These are phyloP conservation scores for Miltochrista miniata DNA, from an alignment of 2,888 invertebrate genomes.

Conservation along the genomic window DNA sequence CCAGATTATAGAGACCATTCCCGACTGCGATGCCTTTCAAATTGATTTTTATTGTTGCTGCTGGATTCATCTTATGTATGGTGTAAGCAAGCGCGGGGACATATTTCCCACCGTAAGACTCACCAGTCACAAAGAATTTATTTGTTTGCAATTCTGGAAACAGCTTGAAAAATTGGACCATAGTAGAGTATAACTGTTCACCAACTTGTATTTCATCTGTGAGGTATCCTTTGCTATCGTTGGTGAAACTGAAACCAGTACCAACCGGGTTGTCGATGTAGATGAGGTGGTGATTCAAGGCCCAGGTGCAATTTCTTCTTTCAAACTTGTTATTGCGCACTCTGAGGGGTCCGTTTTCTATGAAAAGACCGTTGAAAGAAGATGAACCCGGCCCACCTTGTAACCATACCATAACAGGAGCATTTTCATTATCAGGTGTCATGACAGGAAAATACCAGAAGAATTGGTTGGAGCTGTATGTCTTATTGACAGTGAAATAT, in stretches of 20 bases:
- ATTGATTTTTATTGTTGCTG: constrained; percentile 87
- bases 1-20: constrained; percentile 91
- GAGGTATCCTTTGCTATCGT: constrained; percentile 89
- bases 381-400: constrained; percentile 94
- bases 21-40: constrained; percentile 89
- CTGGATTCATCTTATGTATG: constrained; percentile 86
- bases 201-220: constrained; percentile 92
- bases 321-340: constrained; percentile 67
- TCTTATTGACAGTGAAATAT: constrained; percentile 92
- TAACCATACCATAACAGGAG: constrained; percentile 92
- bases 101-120: constrained; percentile 93
- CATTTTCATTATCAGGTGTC: constrained; percentile 73
- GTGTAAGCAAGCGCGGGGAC: constrained; percentile 90
- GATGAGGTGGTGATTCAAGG: constrained; percentile 89
- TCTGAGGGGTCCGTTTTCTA: constrained; percentile 90
- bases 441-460: constrained; percentile 96
- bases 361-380: constrained; percentile 91
- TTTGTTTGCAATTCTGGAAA: constrained; percentile 90
- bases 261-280: constrained; percentile 98
- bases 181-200: constrained; percentile 88
- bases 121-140: constrained; percentile 94
- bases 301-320: constrained; percentile 91
- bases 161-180: constrained; percentile 92
- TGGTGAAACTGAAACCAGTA: constrained; percentile 95
- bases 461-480: constrained; percentile 91